Evolutionary conservation across 2,113 vertebrate species (phyloP).

Genomic region (Natator depressus): DNA sequence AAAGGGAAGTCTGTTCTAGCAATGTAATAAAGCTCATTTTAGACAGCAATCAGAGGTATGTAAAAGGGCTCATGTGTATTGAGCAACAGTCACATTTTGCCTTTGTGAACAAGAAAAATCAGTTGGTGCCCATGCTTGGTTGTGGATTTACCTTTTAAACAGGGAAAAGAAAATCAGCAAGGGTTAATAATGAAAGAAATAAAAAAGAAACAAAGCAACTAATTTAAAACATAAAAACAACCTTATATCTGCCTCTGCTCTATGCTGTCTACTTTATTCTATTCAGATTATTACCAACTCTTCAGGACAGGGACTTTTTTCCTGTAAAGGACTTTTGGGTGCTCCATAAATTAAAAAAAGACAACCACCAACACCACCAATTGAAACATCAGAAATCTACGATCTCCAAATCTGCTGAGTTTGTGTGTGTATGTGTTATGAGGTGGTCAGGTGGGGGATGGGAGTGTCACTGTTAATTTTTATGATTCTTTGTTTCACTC

Average conservation of each 20-base stretch:
- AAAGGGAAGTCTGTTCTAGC: conserved; percentile 35
- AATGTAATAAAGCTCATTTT: background rate
- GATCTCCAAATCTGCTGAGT: conserved; percentile 45
- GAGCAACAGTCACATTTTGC: background rate
- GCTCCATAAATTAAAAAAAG: conserved; percentile 12
- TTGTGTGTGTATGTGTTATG: background rate
- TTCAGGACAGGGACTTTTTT: background rate
- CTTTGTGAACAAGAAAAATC: background rate
- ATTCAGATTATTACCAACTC: background rate
- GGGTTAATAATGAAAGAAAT: background rate
- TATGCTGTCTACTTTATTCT: background rate
- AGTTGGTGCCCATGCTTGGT: background rate
- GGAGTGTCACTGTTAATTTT: conserved; percentile 40
- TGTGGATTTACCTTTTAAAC: background rate
- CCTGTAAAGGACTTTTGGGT: background rate
- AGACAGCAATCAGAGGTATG: background rate
- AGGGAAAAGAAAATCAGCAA: background rate
- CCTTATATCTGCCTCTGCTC: background rate
- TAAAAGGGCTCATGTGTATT: background rate
- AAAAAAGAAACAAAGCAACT: conserved; percentile 8
- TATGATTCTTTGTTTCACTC: conserved; percentile 13
- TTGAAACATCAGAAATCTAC: conserved; percentile 6
- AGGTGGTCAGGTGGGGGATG: background rate
- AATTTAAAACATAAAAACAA: background rate
- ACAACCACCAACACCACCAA: background rate